Percentiles rank a stretch among this genome's conserved stretches.
Evolutionary conservation across 2,113 vertebrate genomes (phyloP).

Genomic region (Petromus typicus): DNA sequence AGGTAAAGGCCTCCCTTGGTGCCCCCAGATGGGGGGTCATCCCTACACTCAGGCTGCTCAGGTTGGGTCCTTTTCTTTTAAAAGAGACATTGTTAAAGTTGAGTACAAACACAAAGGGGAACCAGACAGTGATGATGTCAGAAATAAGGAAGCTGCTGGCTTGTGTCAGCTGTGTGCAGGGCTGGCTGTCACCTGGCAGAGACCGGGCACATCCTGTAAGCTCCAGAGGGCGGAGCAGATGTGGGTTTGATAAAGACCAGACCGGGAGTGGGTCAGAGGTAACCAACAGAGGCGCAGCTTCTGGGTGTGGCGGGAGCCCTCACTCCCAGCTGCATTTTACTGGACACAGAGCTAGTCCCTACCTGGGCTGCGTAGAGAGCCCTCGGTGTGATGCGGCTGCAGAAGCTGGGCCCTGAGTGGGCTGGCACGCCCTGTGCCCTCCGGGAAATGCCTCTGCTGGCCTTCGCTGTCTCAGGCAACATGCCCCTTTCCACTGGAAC

Average conservation of each 20-base stretch:
- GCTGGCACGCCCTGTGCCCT: neutral
- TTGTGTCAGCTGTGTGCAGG: neutral
- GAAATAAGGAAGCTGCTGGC: neutral
- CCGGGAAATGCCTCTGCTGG: neutral
- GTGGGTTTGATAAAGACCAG: neutral
- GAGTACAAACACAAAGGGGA: neutral
- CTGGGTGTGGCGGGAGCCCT: neutral
- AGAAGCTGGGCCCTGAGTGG: fast-evolving
- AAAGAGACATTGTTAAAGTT: neutral
- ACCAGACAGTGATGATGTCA: neutral
- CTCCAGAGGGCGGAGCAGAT: neutral
- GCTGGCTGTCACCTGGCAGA: neutral
- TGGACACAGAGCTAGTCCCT: neutral
- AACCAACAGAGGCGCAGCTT: neutral
- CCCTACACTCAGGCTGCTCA: neutral
- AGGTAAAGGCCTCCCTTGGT: neutral
- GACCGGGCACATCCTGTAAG: neutral
- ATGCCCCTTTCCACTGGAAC: fast-evolving
- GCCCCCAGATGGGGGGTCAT: fast-evolving
- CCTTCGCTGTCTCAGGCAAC: neutral
- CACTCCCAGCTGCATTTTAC: neutral
- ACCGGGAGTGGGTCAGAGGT: fast-evolving
- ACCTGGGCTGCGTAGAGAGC: neutral
- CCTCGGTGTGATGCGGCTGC: fast-evolving
- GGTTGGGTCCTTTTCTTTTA: neutral